Evolutionary conservation across 2,888 invertebrate genomes (phyloP).

Genomic region (Ecliptopera silaceata): DNA sequence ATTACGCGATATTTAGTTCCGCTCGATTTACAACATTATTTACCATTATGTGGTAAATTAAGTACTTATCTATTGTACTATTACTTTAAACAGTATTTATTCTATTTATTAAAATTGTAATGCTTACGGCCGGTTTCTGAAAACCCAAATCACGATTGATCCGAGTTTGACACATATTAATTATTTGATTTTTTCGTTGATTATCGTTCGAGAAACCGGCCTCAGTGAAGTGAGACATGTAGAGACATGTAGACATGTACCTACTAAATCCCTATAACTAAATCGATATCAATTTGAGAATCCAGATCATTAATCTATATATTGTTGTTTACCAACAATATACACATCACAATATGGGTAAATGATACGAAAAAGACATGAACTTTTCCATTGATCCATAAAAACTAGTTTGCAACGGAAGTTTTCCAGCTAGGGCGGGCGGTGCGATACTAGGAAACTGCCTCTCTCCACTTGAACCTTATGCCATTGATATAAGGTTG

Average conservation of each 20-base stretch:
- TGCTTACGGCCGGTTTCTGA: no score
- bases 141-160: no score
- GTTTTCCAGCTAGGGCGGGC: constrained; percentile 36
- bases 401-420: constrained; percentile 34
- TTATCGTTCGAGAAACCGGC: no score
- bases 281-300: no score
- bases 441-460: constrained; percentile 29
- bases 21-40: background rate
- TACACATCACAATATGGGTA: constrained; percentile 2
- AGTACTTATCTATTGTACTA: no score
- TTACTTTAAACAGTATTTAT: no score
- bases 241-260: no score
- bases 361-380: constrained; percentile 10
- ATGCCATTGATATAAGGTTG: constrained; percentile 7
- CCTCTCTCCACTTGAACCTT: constrained; percentile 18
- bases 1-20: constrained; percentile 3
- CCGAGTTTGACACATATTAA: no score
- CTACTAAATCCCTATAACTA: no score
- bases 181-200: no score
- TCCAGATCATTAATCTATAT: background rate
- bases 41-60: background rate
- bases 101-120: no score
- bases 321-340: constrained; percentile 5
- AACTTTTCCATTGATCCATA: constrained; percentile 25
- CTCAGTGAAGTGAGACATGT: no score